Percentiles rank a stretch among this genome's conserved stretches.
Evolutionary conservation across 1,140 invertebrate species (phyloP).

Genomic region (Drosophila fuyamai): DNA sequence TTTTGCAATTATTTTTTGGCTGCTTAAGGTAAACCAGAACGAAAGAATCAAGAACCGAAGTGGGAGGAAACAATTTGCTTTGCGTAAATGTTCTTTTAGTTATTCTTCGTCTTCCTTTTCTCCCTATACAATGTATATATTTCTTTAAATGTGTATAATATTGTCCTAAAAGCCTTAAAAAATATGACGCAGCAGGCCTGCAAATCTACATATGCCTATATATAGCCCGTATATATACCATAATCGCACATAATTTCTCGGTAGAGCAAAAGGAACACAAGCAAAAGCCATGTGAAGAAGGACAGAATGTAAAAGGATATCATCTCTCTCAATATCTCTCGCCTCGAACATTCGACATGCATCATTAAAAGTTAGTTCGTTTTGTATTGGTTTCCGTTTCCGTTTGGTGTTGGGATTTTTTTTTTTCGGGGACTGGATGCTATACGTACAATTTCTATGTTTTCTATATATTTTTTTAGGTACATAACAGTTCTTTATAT

Average conservation of each 20-base stretch:
- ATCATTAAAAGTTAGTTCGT: slow-evolving; percentile 48
- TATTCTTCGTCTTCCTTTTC: slow-evolving; percentile 34
- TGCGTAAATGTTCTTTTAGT: slow-evolving; percentile 19
- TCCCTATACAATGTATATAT: slow-evolving; percentile 45
- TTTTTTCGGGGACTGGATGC: slow-evolving; percentile 2
- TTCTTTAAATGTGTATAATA: slow-evolving; percentile 68
- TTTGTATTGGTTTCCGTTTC: slow-evolving; percentile 10
- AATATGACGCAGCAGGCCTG: slow-evolving; percentile 55
- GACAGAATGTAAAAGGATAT: slow-evolving; percentile 47
- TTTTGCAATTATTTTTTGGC: slow-evolving; percentile 49
- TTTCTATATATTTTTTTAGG: slow-evolving; percentile 46
- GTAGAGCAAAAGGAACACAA: slow-evolving; percentile 77
- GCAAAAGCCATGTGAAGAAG: slow-evolving; percentile 69
- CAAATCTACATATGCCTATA: slow-evolving; percentile 19
- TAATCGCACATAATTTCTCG: slow-evolving; percentile 55
- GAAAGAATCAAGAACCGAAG: slow-evolving; percentile 41
- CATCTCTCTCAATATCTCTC: slow-evolving; percentile 27
- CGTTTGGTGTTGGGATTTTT: slow-evolving; percentile 14
- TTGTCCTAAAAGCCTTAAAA: slow-evolving; percentile 80
- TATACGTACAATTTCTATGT: slow-evolving; percentile 35
- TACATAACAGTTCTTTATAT: slow-evolving; percentile 53
- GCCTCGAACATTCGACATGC: slow-evolving; percentile 49
- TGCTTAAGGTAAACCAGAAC: slow-evolving; percentile 37
- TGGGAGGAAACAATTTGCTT: slow-evolving; percentile 15
- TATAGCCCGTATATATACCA: slow-evolving; percentile 15